Conservation (phyloP, 2,888 invertebrate species). For the Cosmopolites sordidus region DNA sequence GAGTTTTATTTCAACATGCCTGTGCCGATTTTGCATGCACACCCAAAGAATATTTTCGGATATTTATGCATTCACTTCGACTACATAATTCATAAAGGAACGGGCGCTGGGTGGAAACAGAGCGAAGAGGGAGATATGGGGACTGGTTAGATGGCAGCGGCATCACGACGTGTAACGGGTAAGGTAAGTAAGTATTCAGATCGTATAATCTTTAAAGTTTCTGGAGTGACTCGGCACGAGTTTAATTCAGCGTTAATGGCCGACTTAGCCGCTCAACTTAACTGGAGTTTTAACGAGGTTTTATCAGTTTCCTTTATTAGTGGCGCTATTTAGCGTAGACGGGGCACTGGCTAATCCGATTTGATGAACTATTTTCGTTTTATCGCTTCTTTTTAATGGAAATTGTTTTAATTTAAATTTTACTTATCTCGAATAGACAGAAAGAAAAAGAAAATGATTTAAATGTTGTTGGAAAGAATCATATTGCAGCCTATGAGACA, state of each 20-base stretch:
- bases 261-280: not conserved
- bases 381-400: no score
- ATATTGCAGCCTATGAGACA: no score
- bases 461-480: no score
- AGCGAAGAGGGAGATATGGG: no score
- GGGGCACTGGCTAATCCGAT: no score
- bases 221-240: slow-evolving; percentile 2
- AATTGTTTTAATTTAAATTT: no score
- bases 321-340: no score
- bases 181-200: slow-evolving; percentile 11
- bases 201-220: slow-evolving; percentile 10
- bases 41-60: slow-evolving; percentile 5
- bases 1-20: slow-evolving; percentile 8
- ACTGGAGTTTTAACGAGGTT: slow-evolving; percentile 7
- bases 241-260: slow-evolving; percentile 8
- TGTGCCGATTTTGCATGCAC: slow-evolving; percentile 7
- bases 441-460: no score
- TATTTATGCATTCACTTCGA: slow-evolving; percentile 8
- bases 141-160: no score
- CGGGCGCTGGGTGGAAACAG: not conserved
- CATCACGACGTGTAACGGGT: slow-evolving; percentile 1
- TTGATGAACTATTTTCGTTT: no score
- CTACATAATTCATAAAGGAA: slow-evolving; percentile 11
- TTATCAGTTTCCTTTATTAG: no score
- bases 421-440: no score